Evolutionary conservation across 2,888 invertebrate species (phyloP).

Genomic region (Drosophila mimetica): DNA sequence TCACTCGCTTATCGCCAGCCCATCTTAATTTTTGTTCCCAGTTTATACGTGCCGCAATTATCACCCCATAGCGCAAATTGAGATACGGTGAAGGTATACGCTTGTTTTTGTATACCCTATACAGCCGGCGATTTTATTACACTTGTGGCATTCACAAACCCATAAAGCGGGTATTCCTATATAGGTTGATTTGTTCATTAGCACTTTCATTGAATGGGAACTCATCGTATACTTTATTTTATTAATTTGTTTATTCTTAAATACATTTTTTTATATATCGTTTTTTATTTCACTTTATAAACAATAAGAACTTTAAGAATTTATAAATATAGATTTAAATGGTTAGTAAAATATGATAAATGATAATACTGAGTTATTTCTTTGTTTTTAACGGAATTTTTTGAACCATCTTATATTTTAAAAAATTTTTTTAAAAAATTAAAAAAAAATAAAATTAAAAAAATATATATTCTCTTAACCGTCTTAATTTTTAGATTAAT

Average conservation of each 20-base stretch:
- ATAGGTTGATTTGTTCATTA: not conserved
- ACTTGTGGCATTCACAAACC: not conserved
- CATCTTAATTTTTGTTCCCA: conserved; percentile 1
- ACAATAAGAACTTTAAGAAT: no score
- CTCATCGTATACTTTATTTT: not conserved
- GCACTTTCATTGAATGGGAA: not conserved
- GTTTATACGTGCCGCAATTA: not conserved
- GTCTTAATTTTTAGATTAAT: no score
- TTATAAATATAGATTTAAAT: no score
- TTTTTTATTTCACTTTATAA: no score
- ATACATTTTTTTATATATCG: no score
- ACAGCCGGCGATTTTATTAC: conserved; percentile 3
- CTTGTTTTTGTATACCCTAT: not conserved
- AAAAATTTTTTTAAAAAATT: no score
- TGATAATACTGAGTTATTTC: no score
- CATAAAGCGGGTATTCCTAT: not conserved
- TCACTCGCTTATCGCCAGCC: not conserved
- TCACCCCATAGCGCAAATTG: conserved; percentile 5
- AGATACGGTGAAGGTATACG: not conserved
- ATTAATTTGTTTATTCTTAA: not conserved
- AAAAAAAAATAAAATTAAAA: no score
- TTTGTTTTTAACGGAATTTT: no score
- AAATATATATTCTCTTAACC: no score
- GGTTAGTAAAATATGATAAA: no score
- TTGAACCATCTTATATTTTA: no score